A percentile compares a stretch with the other conserved stretches of the same genome.
Evolutionary conservation across 2,888 invertebrate genomes (phyloP).

Genomic region (Parelbella ahira): DNA sequence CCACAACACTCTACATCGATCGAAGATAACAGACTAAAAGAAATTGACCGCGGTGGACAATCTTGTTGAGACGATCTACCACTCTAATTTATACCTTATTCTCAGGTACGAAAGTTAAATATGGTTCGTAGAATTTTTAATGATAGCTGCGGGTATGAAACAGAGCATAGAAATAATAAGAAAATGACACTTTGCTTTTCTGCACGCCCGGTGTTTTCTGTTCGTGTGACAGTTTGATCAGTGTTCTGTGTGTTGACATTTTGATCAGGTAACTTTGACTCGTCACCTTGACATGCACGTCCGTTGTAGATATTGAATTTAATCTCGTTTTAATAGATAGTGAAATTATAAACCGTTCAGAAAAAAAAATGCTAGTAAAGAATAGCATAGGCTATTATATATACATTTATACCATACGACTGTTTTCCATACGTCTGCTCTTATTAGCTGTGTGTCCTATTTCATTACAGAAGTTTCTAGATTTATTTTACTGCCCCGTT

Average conservation of each 20-base stretch:
- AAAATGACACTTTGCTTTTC: slow-evolving; percentile 35
- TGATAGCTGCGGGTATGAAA: slow-evolving; percentile 28
- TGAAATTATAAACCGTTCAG: too few species aligned
- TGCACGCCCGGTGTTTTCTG: slow-evolving; percentile 26
- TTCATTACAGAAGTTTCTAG: too few species aligned
- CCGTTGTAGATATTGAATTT: too few species aligned
- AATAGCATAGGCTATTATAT: too few species aligned
- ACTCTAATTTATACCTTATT: slow-evolving; percentile 16
- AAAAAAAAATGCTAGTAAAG: too few species aligned
- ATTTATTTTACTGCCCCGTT: too few species aligned
- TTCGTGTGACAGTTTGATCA: slow-evolving; percentile 25
- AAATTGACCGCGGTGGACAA: slow-evolving; percentile 31
- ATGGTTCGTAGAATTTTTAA: slow-evolving; percentile 1
- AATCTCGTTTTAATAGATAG: too few species aligned
- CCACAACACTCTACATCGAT: slow-evolving; percentile 19
- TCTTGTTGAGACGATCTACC: slow-evolving; percentile 9
- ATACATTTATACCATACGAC: too few species aligned
- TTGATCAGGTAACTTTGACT: slow-evolving; percentile 1
- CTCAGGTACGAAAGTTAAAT: slow-evolving; percentile 13
- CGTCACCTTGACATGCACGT: too few species aligned
- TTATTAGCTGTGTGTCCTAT: too few species aligned
- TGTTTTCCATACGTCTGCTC: too few species aligned
- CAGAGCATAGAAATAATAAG: slow-evolving; percentile 45
- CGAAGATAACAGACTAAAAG: slow-evolving; percentile 20
- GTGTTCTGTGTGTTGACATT: neutral